These are phyloP conservation scores for Forbesichthys papilliferus DNA, from an alignment of 2,113 vertebrate genomes.

Conservation along the genomic window DNA sequence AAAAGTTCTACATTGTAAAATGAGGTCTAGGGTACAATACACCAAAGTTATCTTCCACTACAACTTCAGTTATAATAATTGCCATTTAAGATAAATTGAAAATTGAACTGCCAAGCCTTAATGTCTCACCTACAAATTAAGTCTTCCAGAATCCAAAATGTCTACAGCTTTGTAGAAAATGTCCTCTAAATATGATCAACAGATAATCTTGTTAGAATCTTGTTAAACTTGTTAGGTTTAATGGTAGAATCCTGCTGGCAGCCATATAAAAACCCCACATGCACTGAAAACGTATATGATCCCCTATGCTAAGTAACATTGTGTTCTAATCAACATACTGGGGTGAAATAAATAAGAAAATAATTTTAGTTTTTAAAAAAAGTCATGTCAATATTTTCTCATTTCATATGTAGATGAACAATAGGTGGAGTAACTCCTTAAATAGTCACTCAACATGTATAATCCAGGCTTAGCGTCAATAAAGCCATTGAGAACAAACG, in stretches of 20 bases:
- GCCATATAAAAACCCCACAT: not conserved
- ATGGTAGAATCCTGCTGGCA: not conserved
- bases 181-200: too few species aligned
- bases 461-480: conserved; percentile 41
- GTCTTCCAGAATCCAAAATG: not conserved
- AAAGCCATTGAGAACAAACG: conserved; percentile 22
- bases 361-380: too few species aligned
- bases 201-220: too few species aligned
- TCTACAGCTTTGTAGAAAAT: too few species aligned
- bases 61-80: too few species aligned
- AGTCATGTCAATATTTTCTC: conserved; percentile 1
- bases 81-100: too few species aligned
- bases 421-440: conserved; percentile 30
- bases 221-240: not conserved
- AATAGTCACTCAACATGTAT: conserved; percentile 18
- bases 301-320: not conserved
- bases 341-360: too few species aligned
- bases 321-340: not conserved
- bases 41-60: too few species aligned
- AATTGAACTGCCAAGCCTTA: too few species aligned
- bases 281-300: not conserved
- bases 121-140: too few species aligned
- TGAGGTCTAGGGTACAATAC: too few species aligned
- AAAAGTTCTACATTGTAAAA: too few species aligned
- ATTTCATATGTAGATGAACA: conserved; percentile 6